These are phyloP conservation scores for Caenorhabditis uteleia DNA, from an alignment of 2,888 invertebrate species.

Conservation along the genomic window DNA sequence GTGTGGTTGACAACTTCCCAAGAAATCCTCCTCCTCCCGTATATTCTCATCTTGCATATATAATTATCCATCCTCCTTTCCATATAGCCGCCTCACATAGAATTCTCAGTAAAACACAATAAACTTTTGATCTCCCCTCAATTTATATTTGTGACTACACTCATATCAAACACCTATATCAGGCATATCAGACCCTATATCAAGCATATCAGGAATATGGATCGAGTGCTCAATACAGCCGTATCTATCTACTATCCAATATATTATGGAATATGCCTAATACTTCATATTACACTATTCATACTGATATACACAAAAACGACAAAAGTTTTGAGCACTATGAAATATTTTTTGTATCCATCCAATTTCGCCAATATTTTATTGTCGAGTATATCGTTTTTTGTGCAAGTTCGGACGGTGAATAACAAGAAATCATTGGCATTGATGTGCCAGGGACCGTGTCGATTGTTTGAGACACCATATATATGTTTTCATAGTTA, in stretches of 20 bases:
- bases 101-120: too few species aligned
- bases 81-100: too few species aligned
- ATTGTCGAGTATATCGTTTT: background rate
- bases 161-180: too few species aligned
- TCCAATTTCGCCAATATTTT: background rate
- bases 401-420: slow-evolving; percentile 2
- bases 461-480: slow-evolving; percentile 8
- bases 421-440: slow-evolving; percentile 20
- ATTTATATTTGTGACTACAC: too few species aligned
- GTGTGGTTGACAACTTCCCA: too few species aligned
- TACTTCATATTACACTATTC: background rate
- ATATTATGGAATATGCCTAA: background rate
- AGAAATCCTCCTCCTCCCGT: too few species aligned
- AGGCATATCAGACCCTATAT: too few species aligned
- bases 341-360: background rate
- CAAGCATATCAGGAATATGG: too few species aligned
- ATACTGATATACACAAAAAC: background rate
- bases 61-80: too few species aligned
- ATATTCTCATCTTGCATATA: too few species aligned
- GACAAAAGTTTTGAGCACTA: background rate
- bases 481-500: slow-evolving; percentile 21
- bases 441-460: slow-evolving; percentile 21
- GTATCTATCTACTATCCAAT: background rate
- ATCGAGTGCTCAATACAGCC: background rate
- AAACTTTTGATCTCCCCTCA: too few species aligned